Conservation (phyloP, 2,113 vertebrate genomes). For the Astur gentilis region DNA sequence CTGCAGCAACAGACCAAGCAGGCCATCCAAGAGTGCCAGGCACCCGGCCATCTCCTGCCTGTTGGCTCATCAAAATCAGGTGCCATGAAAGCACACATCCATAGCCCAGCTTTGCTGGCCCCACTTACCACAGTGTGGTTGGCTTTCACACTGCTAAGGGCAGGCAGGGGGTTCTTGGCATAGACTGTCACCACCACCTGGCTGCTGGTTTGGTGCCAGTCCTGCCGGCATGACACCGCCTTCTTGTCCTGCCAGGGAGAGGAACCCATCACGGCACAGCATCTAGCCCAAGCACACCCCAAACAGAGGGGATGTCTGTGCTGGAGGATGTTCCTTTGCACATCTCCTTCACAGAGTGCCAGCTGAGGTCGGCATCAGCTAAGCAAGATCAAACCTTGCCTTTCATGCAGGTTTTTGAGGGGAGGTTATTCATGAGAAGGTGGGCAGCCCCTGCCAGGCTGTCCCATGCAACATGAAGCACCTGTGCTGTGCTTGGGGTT, state of each 20-base stretch:
- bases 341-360: fast-evolving
- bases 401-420: background rate
- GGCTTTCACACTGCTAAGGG: constrained; percentile 80
- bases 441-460: background rate
- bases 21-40: background rate
- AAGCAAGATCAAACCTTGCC: background rate
- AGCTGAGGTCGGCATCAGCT: background rate
- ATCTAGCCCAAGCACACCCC: background rate
- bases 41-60: background rate
- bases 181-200: constrained; percentile 88
- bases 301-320: background rate
- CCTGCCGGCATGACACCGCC: constrained; percentile 85
- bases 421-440: background rate
- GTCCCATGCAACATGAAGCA: background rate
- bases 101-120: background rate
- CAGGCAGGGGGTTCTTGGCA: constrained; percentile 83
- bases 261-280: fast-evolving
- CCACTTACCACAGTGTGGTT: constrained; percentile 85
- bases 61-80: background rate
- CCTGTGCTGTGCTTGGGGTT: background rate
- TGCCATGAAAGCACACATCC: fast-evolving
- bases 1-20: background rate
- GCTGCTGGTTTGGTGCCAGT: constrained; percentile 93
- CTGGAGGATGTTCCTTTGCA: background rate
- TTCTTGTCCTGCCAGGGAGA: constrained; percentile 77